A percentile compares a stretch with the other conserved stretches of the same genome.
phyloP scores from a whole-genome alignment of 2,113 vertebrate species.

The Pelodiscus sinensis region DNA sequence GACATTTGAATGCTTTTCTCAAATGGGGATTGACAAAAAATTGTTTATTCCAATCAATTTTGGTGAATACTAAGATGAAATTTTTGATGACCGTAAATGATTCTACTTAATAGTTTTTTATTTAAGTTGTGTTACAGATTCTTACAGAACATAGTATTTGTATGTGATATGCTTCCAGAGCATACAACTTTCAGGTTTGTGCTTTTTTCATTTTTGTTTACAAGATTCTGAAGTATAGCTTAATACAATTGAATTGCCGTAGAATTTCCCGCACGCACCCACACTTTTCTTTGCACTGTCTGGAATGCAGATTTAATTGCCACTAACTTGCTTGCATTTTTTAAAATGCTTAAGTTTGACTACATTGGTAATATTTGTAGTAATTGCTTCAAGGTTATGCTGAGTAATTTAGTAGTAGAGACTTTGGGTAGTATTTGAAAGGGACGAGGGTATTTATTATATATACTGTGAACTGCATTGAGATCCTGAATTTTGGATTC shows the following conservation, averaged over 20 bases:
- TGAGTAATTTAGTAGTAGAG: slow-evolving; percentile 68
- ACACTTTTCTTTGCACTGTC: slow-evolving; percentile 70
- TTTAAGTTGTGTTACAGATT: slow-evolving; percentile 35
- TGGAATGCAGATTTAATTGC: slow-evolving; percentile 58
- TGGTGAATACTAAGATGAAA: slow-evolving; percentile 36
- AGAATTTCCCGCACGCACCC: slow-evolving; percentile 5
- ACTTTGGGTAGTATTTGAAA: slow-evolving; percentile 66
- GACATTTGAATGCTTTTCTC: slow-evolving; percentile 48
- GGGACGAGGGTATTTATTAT: slow-evolving; percentile 82
- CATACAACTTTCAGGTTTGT: neutral
- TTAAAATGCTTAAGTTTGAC: slow-evolving; percentile 51
- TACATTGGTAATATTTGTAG: slow-evolving; percentile 54
- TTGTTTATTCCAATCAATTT: neutral
- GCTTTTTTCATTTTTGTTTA: slow-evolving; percentile 29
- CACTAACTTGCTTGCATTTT: slow-evolving; percentile 67
- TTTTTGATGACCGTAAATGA: slow-evolving; percentile 46
- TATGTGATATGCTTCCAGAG: neutral
- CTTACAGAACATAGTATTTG: slow-evolving; percentile 24
- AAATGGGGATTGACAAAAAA: slow-evolving; percentile 30
- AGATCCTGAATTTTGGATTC: slow-evolving; percentile 66
- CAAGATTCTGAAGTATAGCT: neutral
- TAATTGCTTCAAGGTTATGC: slow-evolving; percentile 76
- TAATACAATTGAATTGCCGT: slow-evolving; percentile 42
- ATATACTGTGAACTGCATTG: slow-evolving; percentile 83
- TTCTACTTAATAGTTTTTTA: slow-evolving; percentile 1